Percentiles rank a stretch among this genome's conserved stretches.
phyloP scores from a whole-genome alignment of 2,888 invertebrate species.

The Abscondita cerata region DNA sequence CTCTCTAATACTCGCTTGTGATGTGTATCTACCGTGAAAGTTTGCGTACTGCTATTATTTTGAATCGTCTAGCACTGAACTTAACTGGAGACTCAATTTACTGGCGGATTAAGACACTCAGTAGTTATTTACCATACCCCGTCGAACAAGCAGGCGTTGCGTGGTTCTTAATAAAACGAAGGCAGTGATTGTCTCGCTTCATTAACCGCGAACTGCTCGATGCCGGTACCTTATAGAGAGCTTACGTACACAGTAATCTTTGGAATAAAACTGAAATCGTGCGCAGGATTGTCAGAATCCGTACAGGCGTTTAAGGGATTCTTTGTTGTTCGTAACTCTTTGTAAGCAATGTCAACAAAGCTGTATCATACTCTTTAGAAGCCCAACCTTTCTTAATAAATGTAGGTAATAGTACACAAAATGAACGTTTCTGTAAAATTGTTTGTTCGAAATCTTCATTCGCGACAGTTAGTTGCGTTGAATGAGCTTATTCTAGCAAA shows the following conservation, averaged over 20 bases:
- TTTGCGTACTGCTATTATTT: conserved; percentile 45
- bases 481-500: conserved; percentile 27
- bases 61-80: conserved; percentile 55
- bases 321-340: conserved; percentile 32
- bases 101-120: conserved; percentile 61
- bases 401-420: conserved; percentile 20
- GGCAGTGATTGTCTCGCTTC: conserved; percentile 60
- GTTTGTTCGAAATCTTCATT: conserved; percentile 25
- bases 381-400: conserved; percentile 30
- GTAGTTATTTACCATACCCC: conserved; percentile 59
- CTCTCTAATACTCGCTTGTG: conserved; percentile 8
- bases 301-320: conserved; percentile 39
- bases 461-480: conserved; percentile 23
- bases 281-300: conserved; percentile 53
- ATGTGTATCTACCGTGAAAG: conserved; percentile 29
- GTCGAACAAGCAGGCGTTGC: conserved; percentile 60
- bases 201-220: conserved; percentile 58
- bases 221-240: conserved; percentile 53
- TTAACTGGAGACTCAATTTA: conserved; percentile 60
- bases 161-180: conserved; percentile 62
- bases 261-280: conserved; percentile 56
- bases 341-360: conserved; percentile 34
- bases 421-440: conserved; percentile 21
- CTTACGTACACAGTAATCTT: conserved; percentile 57
- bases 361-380: conserved; percentile 30